These are phyloP conservation scores for Lysandra bellargus DNA, from an alignment of 2,888 invertebrate genomes.

Conservation along the genomic window DNA sequence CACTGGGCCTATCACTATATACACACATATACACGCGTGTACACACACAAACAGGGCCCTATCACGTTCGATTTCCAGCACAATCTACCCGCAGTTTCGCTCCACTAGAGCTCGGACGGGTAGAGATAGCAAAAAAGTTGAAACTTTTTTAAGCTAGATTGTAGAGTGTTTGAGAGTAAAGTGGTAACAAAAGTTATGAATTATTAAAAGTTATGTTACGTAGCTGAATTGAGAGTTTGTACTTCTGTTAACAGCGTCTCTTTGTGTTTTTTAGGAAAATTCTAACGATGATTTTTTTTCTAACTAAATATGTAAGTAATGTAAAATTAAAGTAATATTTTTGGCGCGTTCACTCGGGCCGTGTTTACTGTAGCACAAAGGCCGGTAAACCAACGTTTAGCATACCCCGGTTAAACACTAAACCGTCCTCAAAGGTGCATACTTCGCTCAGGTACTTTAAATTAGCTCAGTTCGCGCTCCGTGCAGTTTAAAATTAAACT, in stretches of 20 bases:
- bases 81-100: constrained; percentile 4
- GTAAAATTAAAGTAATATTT: neutral
- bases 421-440: neutral
- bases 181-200: too few species aligned
- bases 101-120: neutral
- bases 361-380: neutral
- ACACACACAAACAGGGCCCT: neutral
- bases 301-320: too few species aligned
- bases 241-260: too few species aligned
- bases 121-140: neutral
- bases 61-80: neutral
- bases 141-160: neutral
- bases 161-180: too few species aligned
- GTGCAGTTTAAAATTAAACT: neutral
- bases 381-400: neutral
- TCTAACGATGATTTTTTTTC: too few species aligned
- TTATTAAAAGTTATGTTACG: neutral
- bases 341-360: neutral
- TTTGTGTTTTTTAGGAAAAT: too few species aligned
- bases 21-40: neutral
- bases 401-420: neutral
- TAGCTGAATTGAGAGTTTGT: neutral
- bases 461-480: neutral
- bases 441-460: neutral
- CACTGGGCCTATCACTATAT: neutral